Conservation (phyloP, 1,140 invertebrate species). For the Neuroterus valhalla region DNA sequence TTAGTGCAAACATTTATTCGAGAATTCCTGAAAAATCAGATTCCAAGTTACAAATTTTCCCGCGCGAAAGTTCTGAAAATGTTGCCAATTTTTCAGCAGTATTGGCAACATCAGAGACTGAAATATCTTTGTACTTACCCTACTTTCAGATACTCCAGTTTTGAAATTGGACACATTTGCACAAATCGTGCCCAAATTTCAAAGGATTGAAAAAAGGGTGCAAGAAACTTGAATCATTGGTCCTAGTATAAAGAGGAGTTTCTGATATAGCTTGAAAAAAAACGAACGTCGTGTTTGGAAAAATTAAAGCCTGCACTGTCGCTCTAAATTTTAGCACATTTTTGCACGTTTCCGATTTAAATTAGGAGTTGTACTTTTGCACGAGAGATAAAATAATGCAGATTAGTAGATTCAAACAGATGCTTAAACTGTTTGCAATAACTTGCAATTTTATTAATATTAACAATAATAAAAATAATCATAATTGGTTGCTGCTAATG, state of each 20-base stretch:
- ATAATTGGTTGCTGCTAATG: conserved; percentile 61
- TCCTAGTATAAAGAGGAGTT: too few relatives aligned
- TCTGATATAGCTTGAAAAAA: too few relatives aligned
- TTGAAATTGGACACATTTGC: too few relatives aligned
- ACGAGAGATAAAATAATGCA: not conserved
- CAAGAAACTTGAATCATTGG: too few relatives aligned
- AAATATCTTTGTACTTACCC: not conserved
- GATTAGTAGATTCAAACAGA: not conserved
- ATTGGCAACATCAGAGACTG: not conserved
- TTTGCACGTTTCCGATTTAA: not conserved
- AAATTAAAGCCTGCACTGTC: not conserved
- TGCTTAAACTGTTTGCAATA: conserved; percentile 5
- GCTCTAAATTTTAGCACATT: not conserved
- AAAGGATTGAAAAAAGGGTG: too few relatives aligned
- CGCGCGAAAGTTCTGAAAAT: not conserved
- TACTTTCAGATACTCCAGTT: too few relatives aligned
- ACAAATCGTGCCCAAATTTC: too few relatives aligned
- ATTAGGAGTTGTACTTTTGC: not conserved
- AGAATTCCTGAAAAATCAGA: not conserved
- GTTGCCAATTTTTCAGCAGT: not conserved
- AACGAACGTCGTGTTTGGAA: not conserved
- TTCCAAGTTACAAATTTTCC: not conserved
- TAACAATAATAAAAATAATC: conserved; percentile 59
- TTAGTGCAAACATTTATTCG: not conserved
- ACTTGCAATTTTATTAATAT: conserved; percentile 15